phyloP scores from a whole-genome alignment of 2,888 invertebrate species.

The Diaprepes abbreviatus region DNA sequence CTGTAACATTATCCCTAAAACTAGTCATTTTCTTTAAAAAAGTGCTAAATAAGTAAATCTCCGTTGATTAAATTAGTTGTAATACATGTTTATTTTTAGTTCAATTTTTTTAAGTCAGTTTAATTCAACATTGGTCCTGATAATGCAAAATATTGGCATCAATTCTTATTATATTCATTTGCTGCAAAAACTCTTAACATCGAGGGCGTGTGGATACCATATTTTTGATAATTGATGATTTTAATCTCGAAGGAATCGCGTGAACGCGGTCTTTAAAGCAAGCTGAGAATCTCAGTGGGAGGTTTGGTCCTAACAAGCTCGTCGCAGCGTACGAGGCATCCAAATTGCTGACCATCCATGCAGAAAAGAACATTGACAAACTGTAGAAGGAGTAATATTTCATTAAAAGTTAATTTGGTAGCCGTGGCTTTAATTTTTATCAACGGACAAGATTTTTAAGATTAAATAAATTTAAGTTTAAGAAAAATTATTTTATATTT shows the following conservation, averaged over 20 bases:
- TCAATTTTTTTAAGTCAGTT: too few species aligned
- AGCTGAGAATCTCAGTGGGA: conserved; percentile 12
- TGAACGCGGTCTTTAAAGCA: conserved; percentile 29
- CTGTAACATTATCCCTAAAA: too few species aligned
- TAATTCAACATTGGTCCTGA: too few species aligned
- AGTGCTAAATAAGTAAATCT: too few species aligned
- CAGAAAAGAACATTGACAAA: conserved; percentile 38
- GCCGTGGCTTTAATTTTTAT: neutral
- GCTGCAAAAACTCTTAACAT: conserved; percentile 1
- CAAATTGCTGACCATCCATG: conserved; percentile 25
- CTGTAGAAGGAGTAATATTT: conserved; percentile 22
- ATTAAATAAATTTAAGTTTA: too few species aligned
- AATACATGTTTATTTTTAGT: too few species aligned
- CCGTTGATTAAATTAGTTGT: too few species aligned
- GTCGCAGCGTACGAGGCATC: conserved; percentile 8
- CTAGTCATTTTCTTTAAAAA: too few species aligned
- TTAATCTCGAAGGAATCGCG: conserved; percentile 37
- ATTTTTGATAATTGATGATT: conserved; percentile 41
- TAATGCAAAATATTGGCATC: too few species aligned
- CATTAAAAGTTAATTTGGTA: conserved; percentile 20
- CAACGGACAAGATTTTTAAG: too few species aligned
- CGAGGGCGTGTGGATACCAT: conserved; percentile 22
- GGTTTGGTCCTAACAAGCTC: conserved; percentile 33
- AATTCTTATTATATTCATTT: too few species aligned
- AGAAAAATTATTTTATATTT: too few species aligned